Percentiles rank a stretch among this genome's conserved stretches.
phyloP scores from a whole-genome alignment of 1,140 invertebrate species.

The Manduca sexta region DNA sequence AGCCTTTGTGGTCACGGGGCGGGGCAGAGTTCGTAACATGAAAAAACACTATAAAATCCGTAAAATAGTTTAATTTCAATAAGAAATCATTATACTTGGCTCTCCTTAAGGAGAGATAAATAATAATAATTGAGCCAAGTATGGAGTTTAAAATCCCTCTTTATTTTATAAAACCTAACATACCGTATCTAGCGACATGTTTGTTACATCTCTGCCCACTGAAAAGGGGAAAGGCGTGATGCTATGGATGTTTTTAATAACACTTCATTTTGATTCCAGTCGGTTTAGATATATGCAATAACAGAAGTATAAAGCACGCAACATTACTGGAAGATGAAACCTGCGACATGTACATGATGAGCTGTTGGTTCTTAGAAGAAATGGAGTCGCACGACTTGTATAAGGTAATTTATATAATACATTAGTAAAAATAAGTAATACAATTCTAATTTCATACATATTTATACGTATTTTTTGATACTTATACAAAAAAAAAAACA shows the following conservation, averaged over 20 bases:
- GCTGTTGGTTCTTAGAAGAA: conserved; percentile 66
- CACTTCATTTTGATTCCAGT: conserved; percentile 24
- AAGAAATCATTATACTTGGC: too few relatives aligned
- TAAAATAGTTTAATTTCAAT: too few relatives aligned
- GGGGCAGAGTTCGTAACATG: too few relatives aligned
- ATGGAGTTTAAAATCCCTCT: background rate
- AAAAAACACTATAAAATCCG: too few relatives aligned
- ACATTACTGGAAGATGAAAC: conserved; percentile 40
- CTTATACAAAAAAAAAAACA: too few relatives aligned
- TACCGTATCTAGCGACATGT: too few relatives aligned
- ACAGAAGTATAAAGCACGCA: conserved; percentile 29
- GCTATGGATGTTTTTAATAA: conserved; percentile 10
- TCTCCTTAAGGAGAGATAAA: too few relatives aligned
- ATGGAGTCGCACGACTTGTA: conserved; percentile 51
- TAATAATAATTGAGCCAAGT: background rate
- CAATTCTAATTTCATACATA: too few relatives aligned
- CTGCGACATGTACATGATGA: conserved; percentile 60
- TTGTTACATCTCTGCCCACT: too few relatives aligned
- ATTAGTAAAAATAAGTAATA: too few relatives aligned
- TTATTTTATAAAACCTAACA: background rate
- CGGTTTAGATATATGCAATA: conserved; percentile 45
- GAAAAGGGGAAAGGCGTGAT: background rate
- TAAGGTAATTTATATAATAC: conserved; percentile 26
- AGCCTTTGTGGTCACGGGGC: too few relatives aligned
- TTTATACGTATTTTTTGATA: too few relatives aligned